These are phyloP conservation scores for Gadopsis bispinosus DNA, from an alignment of 2,797 vertebrate genomes.

Conservation along the genomic window DNA sequence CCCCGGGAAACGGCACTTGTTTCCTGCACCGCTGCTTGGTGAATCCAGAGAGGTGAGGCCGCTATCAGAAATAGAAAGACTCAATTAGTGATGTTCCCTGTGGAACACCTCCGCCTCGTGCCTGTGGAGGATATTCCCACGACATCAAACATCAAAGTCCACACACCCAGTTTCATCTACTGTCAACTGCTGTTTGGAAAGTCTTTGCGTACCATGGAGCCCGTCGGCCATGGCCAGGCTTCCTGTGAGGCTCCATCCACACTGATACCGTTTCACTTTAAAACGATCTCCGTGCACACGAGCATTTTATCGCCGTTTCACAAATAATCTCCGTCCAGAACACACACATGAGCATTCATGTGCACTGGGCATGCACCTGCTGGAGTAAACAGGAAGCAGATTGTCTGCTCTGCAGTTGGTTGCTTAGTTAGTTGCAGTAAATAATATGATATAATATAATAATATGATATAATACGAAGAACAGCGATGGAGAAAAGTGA, in stretches of 20 bases:
- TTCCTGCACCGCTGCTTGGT: slow-evolving; percentile 51
- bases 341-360: too few species aligned
- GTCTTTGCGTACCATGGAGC: background rate
- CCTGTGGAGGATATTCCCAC: slow-evolving; percentile 75
- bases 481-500: too few species aligned
- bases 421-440: too few species aligned
- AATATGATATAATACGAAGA: too few species aligned
- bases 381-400: too few species aligned
- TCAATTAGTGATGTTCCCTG: slow-evolving; percentile 76
- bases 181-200: slow-evolving; percentile 55
- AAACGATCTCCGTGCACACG: too few species aligned
- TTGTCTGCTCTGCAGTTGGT: too few species aligned
- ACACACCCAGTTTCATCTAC: slow-evolving; percentile 37
- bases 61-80: slow-evolving; percentile 79
- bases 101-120: slow-evolving; percentile 59
- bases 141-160: slow-evolving; percentile 75
- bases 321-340: too few species aligned
- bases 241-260: slow-evolving; percentile 1
- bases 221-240: slow-evolving; percentile 17
- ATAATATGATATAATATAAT: too few species aligned
- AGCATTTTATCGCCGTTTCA: too few species aligned
- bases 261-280: too few species aligned
- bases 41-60: slow-evolving; percentile 68
- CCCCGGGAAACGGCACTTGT: slow-evolving; percentile 52
- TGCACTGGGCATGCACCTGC: too few species aligned